Evolutionary conservation across 2,797 vertebrate species (phyloP).

Genomic region (Phoebastria nigripes): DNA sequence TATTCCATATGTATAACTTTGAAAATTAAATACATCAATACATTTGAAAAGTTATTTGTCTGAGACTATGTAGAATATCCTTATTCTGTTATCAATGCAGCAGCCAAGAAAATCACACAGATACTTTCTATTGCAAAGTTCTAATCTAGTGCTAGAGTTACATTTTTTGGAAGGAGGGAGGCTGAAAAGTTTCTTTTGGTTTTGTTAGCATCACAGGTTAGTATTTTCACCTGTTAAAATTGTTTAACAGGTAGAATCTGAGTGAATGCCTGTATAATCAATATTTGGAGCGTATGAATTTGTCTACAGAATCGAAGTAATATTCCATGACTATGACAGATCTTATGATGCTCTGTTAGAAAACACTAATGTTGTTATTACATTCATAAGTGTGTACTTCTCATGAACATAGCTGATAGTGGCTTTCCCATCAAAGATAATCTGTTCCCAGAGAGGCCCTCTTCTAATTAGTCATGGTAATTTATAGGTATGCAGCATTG

Average conservation of each 20-base stretch:
- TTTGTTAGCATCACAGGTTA: background rate
- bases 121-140: background rate
- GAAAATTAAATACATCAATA: background rate
- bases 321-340: background rate
- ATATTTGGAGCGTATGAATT: background rate
- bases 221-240: background rate
- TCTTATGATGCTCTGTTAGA: background rate
- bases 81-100: background rate
- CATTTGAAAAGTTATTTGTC: background rate
- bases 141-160: background rate
- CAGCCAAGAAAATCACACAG: background rate
- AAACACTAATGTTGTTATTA: background rate
- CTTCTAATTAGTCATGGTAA: conserved; percentile 15
- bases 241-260: background rate
- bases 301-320: background rate
- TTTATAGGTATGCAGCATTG: background rate
- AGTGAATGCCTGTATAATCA: background rate
- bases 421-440: background rate
- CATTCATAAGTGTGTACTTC: background rate
- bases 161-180: background rate
- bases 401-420: background rate
- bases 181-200: background rate
- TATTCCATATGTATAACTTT: background rate
- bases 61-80: background rate
- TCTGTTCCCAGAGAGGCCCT: background rate